Evolutionary conservation across 2,797 vertebrate species (phyloP).

Genomic region (Halcyon badia): DNA sequence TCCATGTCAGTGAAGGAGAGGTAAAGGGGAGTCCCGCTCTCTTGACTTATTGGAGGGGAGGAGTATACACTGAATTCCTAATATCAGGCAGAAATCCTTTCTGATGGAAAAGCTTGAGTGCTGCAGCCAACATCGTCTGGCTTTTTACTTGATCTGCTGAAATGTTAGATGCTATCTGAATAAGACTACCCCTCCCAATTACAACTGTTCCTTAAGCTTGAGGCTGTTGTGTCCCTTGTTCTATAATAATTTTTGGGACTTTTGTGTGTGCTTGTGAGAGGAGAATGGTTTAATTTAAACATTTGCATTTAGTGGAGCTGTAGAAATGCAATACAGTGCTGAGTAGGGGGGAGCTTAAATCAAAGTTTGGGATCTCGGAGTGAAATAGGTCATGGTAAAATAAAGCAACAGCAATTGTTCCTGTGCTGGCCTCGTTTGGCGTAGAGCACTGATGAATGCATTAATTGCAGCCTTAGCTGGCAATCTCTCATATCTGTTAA

Average conservation of each 20-base stretch:
- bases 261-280: neutral
- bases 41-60: neutral
- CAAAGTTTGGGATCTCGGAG: neutral
- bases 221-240: neutral
- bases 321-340: neutral
- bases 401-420: neutral
- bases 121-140: neutral
- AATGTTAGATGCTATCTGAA: neutral
- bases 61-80: neutral
- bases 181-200: neutral
- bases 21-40: neutral
- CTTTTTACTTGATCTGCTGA: neutral
- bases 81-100: neutral
- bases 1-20: neutral
- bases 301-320: neutral
- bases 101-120: neutral
- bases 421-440: neutral
- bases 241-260: neutral
- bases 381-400: neutral
- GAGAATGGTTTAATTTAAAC: neutral
- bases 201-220: neutral
- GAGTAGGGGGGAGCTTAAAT: neutral
- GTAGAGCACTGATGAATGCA: neutral
- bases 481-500: fast-evolving
- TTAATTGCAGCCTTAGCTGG: neutral